Base-by-base conservation (phyloP, 2,113 vertebrate species). In the Aptenodytes forsteri region DNA sequence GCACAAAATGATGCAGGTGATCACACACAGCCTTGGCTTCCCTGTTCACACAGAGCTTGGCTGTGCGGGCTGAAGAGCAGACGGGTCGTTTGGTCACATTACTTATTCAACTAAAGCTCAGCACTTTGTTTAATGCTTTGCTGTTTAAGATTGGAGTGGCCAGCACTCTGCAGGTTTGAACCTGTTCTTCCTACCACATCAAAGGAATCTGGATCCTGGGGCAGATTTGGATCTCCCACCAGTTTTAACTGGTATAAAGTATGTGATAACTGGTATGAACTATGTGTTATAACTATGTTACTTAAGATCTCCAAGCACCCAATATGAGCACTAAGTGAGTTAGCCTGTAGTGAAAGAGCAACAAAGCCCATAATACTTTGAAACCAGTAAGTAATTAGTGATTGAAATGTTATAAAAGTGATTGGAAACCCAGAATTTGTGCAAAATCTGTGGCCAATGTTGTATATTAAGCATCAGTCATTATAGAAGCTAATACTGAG, bases 211-310 rank as follows among this genome's bases (percentile, higher is more conserved):
- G 55, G 42, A 40, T 71, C 13, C 36, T 65, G 69, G 83, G 56
- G 34, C 65, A 91, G 86, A 95, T 96, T 76, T 61, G 56, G 40
- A 95, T 95, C 81, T 97, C 30, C 73, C 77, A 89, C 59, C 83
- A 36, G 86, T 93, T 94, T 67, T 89, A 87, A 82, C 72, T 40
- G 61, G 83, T 78, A 47, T 84, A 58, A 91, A 65, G 42, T 50
- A 6, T 44, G 62, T 77, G 90, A 92, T 90, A 96, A 44, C 75
- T 92, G 90, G 29, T n/a, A 76, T 36, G 59, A 87, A 42, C 42
- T 70, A 13, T 6, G 42, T 34, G 46, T 34, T 73, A 44, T 66
- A 67, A 50, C 69, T 62, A 8, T 18, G 38, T 46, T 75, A 58
- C 70, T 79, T n/a, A 80, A 83, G 38, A 69, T 83, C 66, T 76